Evolutionary conservation across 1,140 invertebrate genomes (phyloP).

Genomic region (Heliconius himera): DNA sequence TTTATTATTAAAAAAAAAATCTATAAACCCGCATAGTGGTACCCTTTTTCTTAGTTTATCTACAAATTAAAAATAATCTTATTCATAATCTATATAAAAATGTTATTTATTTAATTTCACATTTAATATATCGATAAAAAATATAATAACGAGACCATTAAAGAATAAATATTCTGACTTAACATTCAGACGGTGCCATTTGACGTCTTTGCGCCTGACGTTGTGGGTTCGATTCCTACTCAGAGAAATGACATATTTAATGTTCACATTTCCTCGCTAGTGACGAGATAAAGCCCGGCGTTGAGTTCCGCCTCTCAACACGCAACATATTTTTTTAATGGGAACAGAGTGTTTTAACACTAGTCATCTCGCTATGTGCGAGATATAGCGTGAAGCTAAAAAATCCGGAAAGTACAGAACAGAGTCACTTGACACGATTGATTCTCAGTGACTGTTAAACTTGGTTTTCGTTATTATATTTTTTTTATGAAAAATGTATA

Average conservation of each 20-base stretch:
- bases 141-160: not conserved
- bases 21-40: constrained; percentile 6
- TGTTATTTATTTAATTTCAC: not conserved
- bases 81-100: constrained; percentile 1
- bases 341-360: too few relatives aligned
- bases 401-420: too few relatives aligned
- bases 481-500: not conserved
- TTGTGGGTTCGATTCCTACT: too few relatives aligned
- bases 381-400: too few relatives aligned
- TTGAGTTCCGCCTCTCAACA: not conserved
- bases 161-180: not conserved
- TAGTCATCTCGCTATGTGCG: too few relatives aligned
- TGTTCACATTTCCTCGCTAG: too few relatives aligned
- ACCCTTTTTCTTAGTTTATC: constrained; percentile 1
- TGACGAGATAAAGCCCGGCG: too few relatives aligned
- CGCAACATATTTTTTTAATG: not conserved
- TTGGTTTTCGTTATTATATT: not conserved
- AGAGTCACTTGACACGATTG: too few relatives aligned
- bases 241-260: too few relatives aligned
- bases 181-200: too few relatives aligned
- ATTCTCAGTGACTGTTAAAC: not conserved
- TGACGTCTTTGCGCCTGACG: too few relatives aligned
- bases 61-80: not conserved
- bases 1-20: not conserved
- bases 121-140: not conserved